Evolutionary conservation across 2,888 invertebrate species (phyloP).

Genomic region (Acanthopleura granulata): DNA sequence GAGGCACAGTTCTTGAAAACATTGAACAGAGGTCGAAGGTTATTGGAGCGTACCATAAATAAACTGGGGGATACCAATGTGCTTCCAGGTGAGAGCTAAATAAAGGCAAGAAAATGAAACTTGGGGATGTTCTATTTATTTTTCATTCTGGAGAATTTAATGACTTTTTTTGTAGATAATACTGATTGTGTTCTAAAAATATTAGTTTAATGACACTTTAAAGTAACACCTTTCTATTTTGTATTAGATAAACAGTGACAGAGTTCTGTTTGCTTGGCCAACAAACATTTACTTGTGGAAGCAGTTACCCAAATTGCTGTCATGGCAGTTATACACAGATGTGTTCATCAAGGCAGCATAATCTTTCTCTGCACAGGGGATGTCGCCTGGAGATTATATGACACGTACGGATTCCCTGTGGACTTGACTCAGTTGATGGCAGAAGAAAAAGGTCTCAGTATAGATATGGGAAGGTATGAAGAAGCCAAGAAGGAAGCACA

Average conservation of each 20-base stretch:
- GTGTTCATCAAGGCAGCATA: no score
- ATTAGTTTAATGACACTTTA: no score
- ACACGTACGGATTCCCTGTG: constrained; percentile 98
- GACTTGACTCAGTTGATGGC: constrained; percentile 98
- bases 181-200: no score
- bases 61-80: constrained; percentile 80
- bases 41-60: constrained; percentile 90
- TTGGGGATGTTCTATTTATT: neutral
- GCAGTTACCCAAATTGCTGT: no score
- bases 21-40: constrained; percentile 86
- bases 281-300: no score
- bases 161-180: no score
- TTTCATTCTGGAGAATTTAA: no score
- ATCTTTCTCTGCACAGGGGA: constrained; percentile 75
- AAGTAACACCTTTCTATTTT: no score
- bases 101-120: neutral
- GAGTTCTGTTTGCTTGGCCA: no score
- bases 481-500: constrained; percentile 88
- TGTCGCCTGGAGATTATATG: constrained; percentile 98
- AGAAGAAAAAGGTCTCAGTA: constrained; percentile 90
- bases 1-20: constrained; percentile 98
- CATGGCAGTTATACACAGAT: no score
- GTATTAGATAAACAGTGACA: no score
- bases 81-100: constrained; percentile 77
- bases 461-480: constrained; percentile 94